These are phyloP conservation scores for Pimephales promelas DNA, from an alignment of 2,113 vertebrate genomes.

Conservation along the genomic window DNA sequence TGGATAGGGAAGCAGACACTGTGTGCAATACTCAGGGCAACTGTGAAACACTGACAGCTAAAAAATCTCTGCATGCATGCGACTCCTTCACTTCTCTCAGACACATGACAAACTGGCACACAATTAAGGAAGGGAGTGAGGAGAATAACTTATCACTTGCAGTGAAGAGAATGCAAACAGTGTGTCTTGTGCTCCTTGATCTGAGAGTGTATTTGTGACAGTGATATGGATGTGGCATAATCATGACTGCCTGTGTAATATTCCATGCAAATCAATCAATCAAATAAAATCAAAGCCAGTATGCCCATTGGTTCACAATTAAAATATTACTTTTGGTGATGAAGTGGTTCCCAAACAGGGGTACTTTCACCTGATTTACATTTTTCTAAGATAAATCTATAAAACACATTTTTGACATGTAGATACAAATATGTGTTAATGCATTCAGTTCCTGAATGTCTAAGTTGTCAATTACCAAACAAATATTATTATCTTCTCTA, in stretches of 20 bases:
- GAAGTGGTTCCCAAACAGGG: background rate
- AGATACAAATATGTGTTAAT: background rate
- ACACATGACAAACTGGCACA: constrained; percentile 16
- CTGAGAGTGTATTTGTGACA: constrained; percentile 54
- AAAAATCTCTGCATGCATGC: constrained; percentile 40
- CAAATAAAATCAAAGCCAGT: constrained; percentile 47
- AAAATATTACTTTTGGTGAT: background rate
- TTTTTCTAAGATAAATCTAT: background rate
- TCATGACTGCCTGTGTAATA: constrained; percentile 56
- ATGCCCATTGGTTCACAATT: constrained; percentile 67
- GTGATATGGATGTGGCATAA: constrained; percentile 33
- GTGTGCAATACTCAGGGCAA: constrained; percentile 56
- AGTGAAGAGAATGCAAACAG: background rate
- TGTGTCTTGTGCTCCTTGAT: constrained; percentile 53
- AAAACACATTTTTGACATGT: background rate
- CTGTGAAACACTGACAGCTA: constrained; percentile 52
- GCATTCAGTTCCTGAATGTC: background rate
- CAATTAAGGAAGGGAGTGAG: background rate
- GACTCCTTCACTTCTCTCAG: background rate
- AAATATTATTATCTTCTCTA: background rate
- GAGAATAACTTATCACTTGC: constrained; percentile 25
- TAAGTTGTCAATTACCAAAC: background rate
- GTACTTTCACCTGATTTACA: background rate
- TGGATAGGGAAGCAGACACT: constrained; percentile 34
- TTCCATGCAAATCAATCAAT: constrained; percentile 73